Base-by-base conservation (phyloP, 2,888 invertebrate species). In the Elmis aenea region DNA sequence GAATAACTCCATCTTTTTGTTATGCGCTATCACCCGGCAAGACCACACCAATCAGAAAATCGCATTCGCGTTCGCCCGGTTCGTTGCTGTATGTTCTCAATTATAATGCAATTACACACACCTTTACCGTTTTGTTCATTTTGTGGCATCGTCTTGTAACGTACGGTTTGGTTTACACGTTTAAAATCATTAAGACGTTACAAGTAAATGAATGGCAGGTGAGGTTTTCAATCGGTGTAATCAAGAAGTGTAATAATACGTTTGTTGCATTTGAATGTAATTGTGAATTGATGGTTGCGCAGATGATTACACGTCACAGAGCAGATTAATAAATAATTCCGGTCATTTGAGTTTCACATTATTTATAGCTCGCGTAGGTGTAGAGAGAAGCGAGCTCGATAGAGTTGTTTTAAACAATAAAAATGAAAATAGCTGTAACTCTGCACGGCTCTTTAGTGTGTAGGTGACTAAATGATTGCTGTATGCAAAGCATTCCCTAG, bases 401-500 rank as follows among this genome's bases (percentile, higher is more conserved):
- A 45, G 48, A 55, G 57, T 57, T 50, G 57, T 56, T 57, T 50
- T 52, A 54, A 59, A 60, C 57, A 58, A 58, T 59, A 59, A 60
- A 58, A 60, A 61, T 51, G 46, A 44, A 42, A 36, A 39, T 46
- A 51, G 39, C 44, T 51, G 52, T 56, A 59, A 57, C 55, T 55
- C 48, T 34, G 38, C 37, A 42, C 35, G 33, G 38, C 35, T 42
- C 45, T 42, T 58, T 53, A 55, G 57, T 54, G 62, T 57, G 55
- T 62, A 58, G 60, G 57, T 56, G 60, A 36, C 55, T 52, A 57
- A 59, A 58, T 57, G 50, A 57, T 56, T 52, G 54, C 58, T 51
- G 30, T 55, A 55, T 55, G 56, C 56, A 57, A 57, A 56, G 46
- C 52, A 48, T 49, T 44, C 30, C 31, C 38, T 38, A 28, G 33